Percentiles rank a stretch among this genome's conserved stretches.
Conservation (phyloP, 2,113 vertebrate species). For the Pao palembangensis region DNA sequence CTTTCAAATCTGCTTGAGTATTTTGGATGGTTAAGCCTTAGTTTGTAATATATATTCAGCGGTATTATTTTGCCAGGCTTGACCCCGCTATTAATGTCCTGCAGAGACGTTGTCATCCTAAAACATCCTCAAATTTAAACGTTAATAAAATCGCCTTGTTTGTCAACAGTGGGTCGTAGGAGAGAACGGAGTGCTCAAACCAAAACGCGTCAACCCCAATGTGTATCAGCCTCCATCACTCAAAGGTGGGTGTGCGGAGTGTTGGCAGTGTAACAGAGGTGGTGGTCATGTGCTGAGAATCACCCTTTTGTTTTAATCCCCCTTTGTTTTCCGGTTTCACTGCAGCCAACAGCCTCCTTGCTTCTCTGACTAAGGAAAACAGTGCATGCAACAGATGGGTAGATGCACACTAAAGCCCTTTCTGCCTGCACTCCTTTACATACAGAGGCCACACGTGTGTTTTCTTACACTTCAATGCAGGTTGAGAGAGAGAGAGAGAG, state of each 20-base stretch:
- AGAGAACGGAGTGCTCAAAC: conserved; percentile 90
- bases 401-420: conserved; percentile 13
- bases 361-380: not conserved
- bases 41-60: too few relatives aligned
- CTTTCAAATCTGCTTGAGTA: too few relatives aligned
- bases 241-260: conserved; percentile 78
- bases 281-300: conserved; percentile 29
- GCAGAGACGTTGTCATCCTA: too few relatives aligned
- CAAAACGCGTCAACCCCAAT: conserved; percentile 86
- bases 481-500: not conserved
- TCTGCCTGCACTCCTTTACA: not conserved
- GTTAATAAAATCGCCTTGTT: not conserved
- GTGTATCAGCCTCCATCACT: conserved; percentile 95
- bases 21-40: too few relatives aligned
- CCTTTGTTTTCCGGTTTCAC: conserved; percentile 36
- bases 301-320: conserved; percentile 41
- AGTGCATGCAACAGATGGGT: conserved; percentile 44
- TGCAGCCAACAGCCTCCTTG: conserved; percentile 10
- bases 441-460: not conserved
- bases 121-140: too few relatives aligned
- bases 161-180: conserved; percentile 82
- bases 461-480: not conserved
- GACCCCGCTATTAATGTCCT: too few relatives aligned
- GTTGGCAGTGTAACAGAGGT: not conserved
- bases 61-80: too few relatives aligned